Evolutionary conservation across 2,113 vertebrate genomes (phyloP).

Genomic region (Hystrix cristata): DNA sequence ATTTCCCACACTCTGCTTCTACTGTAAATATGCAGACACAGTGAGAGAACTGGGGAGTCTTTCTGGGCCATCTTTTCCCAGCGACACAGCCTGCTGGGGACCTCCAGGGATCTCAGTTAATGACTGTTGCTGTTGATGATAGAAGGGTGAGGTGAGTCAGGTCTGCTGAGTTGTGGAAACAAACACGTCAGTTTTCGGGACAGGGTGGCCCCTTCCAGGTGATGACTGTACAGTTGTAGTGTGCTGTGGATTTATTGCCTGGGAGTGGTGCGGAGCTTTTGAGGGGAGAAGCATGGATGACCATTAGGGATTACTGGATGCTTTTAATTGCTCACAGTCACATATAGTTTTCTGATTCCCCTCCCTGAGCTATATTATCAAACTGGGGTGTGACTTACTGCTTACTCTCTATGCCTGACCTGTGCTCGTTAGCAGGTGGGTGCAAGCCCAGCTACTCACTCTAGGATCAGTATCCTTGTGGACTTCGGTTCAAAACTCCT

Average conservation of each 20-base stretch:
- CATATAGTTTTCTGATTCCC: neutral
- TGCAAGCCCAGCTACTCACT: neutral
- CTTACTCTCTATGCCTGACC: neutral
- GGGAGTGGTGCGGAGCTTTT: neutral
- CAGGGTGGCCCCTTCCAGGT: neutral
- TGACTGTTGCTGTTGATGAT: neutral
- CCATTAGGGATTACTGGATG: neutral
- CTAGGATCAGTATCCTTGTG: neutral
- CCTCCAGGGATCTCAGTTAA: neutral
- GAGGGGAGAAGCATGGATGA: neutral
- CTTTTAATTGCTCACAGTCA: slow-evolving; percentile 21
- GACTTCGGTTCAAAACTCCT: neutral
- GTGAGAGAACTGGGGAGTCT: neutral
- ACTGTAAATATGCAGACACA: neutral
- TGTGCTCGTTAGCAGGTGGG: neutral
- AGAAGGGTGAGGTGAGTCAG: neutral
- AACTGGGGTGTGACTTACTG: neutral
- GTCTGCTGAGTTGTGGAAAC: neutral
- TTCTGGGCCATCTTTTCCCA: neutral
- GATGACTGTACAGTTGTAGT: neutral
- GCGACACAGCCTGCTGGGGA: neutral
- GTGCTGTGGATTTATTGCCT: neutral
- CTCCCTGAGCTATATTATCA: slow-evolving; percentile 46
- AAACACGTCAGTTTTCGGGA: neutral
- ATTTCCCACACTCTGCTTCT: neutral